Base-by-base conservation (phyloP, 2,888 invertebrate genomes). In the Troglohyphantes excavatus region DNA sequence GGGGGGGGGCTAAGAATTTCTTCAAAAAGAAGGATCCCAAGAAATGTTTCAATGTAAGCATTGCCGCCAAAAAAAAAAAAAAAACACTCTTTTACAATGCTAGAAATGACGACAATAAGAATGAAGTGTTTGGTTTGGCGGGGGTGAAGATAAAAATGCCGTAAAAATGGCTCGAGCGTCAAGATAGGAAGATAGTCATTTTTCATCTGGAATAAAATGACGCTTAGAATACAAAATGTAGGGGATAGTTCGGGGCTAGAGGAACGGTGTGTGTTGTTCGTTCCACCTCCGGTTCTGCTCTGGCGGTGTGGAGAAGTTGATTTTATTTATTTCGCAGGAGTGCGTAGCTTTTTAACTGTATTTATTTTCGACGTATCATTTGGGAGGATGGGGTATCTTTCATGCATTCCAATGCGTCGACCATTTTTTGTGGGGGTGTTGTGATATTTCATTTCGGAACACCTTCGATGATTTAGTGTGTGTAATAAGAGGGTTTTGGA, bases 111-210 rank as follows among this genome's bases (percentile, higher is more conserved):
- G 79, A 81, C 79, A 81, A 67, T 81, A 81, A 67, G 68, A 53
- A 81, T 81, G 79, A 68, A 81, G 67, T 81, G 79, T 81, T 81
- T 81, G 79, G 79, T 81, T 81, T 81, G 19, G 46, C 23, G 53
- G 53, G 29, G 21, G 53, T 68, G 53, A 53, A 81, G 67, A 81
- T n/a, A n/a, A n/a, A n/a, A n/a, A n/a, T n/a, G n/a, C n/a, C n/a
- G n/a, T n/a, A 81, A 81, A 81, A 68, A 68, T 65, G 68, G 29
- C 29, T 68, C 68, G 29, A 53, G 65, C 29, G 79, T 81, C 68
- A 78, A 46, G 13, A 43, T 67, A 53, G 68, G 43, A 53, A 81
- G 68, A 67, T 81, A 68, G 27, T 33, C 79, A 81, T 81, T 81
- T 81, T 67, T 81, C 79, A 81, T 53, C 53, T 13, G 29, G 79